Evolutionary conservation across 2,888 invertebrate species (phyloP).

Genomic region (Pachydiplax longipennis): DNA sequence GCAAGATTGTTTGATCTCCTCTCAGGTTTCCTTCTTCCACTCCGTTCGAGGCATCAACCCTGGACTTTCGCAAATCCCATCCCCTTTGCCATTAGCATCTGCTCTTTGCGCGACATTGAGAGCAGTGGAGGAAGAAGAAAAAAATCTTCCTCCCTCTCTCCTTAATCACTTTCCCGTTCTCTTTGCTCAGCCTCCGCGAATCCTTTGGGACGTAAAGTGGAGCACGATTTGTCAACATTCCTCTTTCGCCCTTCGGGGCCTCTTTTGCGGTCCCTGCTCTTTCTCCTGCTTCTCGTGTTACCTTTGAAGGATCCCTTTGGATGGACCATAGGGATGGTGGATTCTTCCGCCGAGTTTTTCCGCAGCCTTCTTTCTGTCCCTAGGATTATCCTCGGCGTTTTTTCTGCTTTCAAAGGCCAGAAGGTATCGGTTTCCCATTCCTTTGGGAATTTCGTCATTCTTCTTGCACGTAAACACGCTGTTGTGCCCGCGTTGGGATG

Average conservation of each 20-base stretch:
- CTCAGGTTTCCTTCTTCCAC: background rate
- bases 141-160: background rate
- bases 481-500: background rate
- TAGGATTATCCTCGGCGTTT: background rate
- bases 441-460: constrained; percentile 16
- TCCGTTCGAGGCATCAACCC: background rate
- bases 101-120: background rate
- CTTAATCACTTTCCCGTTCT: background rate
- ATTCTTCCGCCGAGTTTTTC: background rate
- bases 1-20: background rate
- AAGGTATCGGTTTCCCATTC: constrained; percentile 11
- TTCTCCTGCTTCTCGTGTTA: background rate
- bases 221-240: constrained; percentile 43
- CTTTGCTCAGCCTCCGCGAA: constrained; percentile 2
- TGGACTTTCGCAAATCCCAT: background rate
- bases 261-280: background rate
- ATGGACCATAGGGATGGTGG: background rate
- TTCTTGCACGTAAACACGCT: constrained; percentile 17
- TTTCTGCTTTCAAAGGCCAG: background rate
- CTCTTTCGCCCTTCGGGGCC: background rate
- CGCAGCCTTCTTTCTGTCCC: background rate
- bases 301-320: constrained; percentile 31
- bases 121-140: background rate
- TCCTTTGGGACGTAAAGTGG: constrained; percentile 16
- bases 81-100: background rate